Evolutionary conservation across 2,113 vertebrate genomes (phyloP), one percentile per base, ranked within the genome.

Genomic region (Sinocyclocheilus maitianheensis): DNA sequence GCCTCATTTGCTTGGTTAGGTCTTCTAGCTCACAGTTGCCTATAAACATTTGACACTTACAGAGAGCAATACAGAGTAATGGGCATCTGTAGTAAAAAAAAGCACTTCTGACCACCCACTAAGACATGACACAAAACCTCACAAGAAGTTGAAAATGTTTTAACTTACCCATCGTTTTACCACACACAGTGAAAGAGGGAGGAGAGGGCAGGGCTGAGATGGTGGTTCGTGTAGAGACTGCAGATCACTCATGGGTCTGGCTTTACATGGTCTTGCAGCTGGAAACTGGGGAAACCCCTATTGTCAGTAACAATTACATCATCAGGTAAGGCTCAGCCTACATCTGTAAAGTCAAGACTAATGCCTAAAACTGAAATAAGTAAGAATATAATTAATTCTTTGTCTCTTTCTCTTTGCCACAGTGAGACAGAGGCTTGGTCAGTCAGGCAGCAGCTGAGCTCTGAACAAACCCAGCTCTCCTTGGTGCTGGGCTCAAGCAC

Each of bases 391-490:
- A 82, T 34, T 84, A 76, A 85, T 58, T 71, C n/a, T 2, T 4
- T 62, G 18, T 80, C 67, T 67, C 65, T 26, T 55, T 74, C 8
- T 55, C 48, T 26, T 18, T 86, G 9, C 43, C n/a, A 20, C 91
- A 98, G 97, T 91, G 96, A 97, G 37, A 91, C 94, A 1, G 97
- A 99, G 90, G 98, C 97, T 51, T 97, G 97, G 96, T 95, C 97
- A n/a, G 94, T 98, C 62, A 94, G 97, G 67, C 97, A 98, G 89
- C 97, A 98, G 89, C 89, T 98, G 86, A 95, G 90, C 0, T 93
- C 96, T 0, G 97, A 98, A 88, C 94, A 96, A 81, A 96, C 93
- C 34, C 97, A 97, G 18, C 93, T 96, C 74, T 91, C 94, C 24
- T 95, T 96, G 74, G 91, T 95, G 83, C 92, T 96, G 76, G 93